Conservation (phyloP, 2,888 invertebrate species). For the Rhamnusium bicolor region DNA sequence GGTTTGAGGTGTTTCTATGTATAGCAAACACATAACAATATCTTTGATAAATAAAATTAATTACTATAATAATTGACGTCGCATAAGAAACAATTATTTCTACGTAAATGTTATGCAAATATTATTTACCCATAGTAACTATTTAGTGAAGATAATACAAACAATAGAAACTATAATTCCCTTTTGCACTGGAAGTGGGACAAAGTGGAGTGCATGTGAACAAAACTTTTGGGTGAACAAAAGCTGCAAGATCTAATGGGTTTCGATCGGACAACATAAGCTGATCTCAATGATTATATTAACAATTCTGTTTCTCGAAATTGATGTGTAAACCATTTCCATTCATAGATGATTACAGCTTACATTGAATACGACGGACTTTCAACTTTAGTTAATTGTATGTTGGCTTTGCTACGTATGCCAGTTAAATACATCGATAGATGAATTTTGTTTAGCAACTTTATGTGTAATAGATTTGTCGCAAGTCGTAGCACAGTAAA, state of each 20-base stretch:
- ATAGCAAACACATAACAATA: too few species aligned
- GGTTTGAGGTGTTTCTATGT: too few species aligned
- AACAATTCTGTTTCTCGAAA: conserved; percentile 13
- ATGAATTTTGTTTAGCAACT: too few species aligned
- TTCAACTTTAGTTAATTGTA: neutral
- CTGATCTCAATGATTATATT: neutral
- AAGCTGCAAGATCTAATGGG: conserved; percentile 8
- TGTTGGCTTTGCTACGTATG: neutral
- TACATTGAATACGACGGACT: conserved; percentile 8
- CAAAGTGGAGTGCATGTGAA: neutral
- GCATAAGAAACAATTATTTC: too few species aligned
- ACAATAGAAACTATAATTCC: neutral
- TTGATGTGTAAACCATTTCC: conserved; percentile 23
- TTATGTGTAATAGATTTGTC: too few species aligned
- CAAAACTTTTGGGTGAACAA: neutral
- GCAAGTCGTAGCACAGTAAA: too few species aligned
- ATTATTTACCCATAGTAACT: too few species aligned
- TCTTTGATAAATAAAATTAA: too few species aligned
- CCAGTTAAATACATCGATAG: neutral
- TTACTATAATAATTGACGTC: too few species aligned
- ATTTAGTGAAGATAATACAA: neutral
- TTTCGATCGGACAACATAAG: neutral
- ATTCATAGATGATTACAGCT: conserved; percentile 13
- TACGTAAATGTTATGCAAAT: too few species aligned
- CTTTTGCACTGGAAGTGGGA: too few species aligned